Conservation (phyloP, 2,888 invertebrate genomes). For the Scaptomyza reducta region DNA sequence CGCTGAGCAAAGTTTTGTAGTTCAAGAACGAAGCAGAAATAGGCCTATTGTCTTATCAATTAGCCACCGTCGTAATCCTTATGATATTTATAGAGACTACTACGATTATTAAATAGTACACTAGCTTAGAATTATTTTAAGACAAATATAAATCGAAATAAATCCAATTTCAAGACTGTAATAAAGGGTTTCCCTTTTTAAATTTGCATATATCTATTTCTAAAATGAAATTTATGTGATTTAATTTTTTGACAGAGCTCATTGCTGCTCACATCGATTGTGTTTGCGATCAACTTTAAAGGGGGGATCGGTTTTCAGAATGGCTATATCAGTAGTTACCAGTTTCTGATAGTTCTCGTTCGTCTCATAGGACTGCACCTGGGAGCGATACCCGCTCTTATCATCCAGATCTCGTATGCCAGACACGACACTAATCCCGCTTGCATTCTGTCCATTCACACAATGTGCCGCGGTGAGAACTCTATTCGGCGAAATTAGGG, state of each 20-base stretch:
- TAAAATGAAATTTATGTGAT: not conserved
- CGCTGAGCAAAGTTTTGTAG: slow-evolving; percentile 12
- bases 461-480: slow-evolving; percentile 84
- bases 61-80: slow-evolving; percentile 28
- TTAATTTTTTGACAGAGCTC: slow-evolving; percentile 30
- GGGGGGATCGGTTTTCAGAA: slow-evolving; percentile 78
- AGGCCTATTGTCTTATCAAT: slow-evolving; percentile 25
- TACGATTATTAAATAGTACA: slow-evolving; percentile 18
- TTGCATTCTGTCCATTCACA: slow-evolving; percentile 79
- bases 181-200: not conserved
- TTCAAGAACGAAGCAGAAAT: slow-evolving; percentile 23
- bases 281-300: slow-evolving; percentile 76
- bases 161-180: slow-evolving; percentile 1
- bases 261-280: slow-evolving; percentile 82
- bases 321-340: slow-evolving; percentile 82
- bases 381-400: slow-evolving; percentile 66
- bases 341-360: slow-evolving; percentile 81
- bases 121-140: not conserved
- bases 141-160: slow-evolving; percentile 2
- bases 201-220: too few relatives aligned
- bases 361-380: slow-evolving; percentile 76
- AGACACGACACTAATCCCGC: slow-evolving; percentile 73
- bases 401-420: slow-evolving; percentile 77
- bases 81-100: slow-evolving; percentile 29
- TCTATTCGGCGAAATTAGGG: slow-evolving; percentile 80